Evolutionary conservation across 2,113 vertebrate species (phyloP).

Genomic region (Crypturellus undulatus): DNA sequence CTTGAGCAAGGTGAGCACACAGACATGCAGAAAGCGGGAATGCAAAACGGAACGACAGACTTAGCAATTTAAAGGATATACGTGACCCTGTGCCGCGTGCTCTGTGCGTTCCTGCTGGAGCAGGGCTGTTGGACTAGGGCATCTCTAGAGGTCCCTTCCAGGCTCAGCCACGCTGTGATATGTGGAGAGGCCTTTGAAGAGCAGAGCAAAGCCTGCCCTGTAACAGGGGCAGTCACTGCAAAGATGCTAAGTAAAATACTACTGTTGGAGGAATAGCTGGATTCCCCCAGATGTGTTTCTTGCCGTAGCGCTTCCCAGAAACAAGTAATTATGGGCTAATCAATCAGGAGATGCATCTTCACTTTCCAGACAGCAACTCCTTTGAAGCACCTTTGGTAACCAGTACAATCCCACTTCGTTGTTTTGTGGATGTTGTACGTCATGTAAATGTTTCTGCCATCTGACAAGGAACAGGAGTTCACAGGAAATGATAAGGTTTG

Average conservation of each 20-base stretch:
- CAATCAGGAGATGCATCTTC: accelerated
- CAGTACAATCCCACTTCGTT: background rate
- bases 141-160: too few species aligned
- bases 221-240: accelerated
- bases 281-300: background rate
- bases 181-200: accelerated
- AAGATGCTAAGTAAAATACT: accelerated
- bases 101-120: too few species aligned
- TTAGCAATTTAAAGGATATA: background rate
- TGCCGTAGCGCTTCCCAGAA: accelerated
- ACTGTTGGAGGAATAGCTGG: background rate
- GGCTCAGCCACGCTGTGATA: accelerated
- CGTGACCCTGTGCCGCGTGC: too few species aligned
- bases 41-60: accelerated
- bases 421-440: background rate
- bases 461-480: background rate
- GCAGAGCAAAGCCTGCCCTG: background rate
- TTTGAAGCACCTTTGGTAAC: background rate
- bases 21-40: background rate
- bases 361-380: background rate
- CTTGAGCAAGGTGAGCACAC: background rate
- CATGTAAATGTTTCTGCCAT: background rate
- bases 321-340: accelerated
- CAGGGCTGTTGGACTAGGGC: too few species aligned
- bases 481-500: background rate